Conservation (phyloP, 1,140 invertebrate genomes). For the Bombus terrestris region DNA sequence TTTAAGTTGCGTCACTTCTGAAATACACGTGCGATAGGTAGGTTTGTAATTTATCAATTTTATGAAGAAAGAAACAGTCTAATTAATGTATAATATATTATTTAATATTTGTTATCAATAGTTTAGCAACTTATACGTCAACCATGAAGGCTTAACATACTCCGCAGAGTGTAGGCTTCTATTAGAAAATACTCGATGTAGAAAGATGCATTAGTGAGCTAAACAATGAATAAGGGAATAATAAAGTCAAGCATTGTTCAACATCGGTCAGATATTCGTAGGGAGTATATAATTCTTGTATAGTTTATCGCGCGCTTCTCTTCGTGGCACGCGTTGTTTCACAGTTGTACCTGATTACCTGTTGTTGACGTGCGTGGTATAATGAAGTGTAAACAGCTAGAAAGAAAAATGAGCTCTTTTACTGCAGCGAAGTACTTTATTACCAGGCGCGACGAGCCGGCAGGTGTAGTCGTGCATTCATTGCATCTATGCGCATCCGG, state of each 20-base stretch:
- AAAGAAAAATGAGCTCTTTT: constrained; percentile 73
- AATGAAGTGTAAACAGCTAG: constrained; percentile 76
- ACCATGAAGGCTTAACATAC: not conserved
- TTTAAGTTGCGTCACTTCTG: too few species aligned
- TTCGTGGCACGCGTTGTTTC: constrained; percentile 10
- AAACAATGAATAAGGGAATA: not conserved
- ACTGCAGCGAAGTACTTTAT: constrained; percentile 70
- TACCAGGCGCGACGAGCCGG: constrained; percentile 56
- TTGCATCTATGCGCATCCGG: constrained; percentile 66
- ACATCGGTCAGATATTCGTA: not conserved
- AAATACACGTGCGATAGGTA: too few species aligned
- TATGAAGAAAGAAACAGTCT: not conserved
- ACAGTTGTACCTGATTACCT: constrained; percentile 24
- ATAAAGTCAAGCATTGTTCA: not conserved
- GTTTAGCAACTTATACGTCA: not conserved
- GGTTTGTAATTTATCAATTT: too few species aligned
- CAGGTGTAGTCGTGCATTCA: constrained; percentile 67
- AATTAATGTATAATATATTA: not conserved
- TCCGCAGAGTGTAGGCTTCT: not conserved
- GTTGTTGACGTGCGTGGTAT: constrained; percentile 54
- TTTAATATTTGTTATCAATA: not conserved
- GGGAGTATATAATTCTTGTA: not conserved
- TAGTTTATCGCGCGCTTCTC: not conserved
- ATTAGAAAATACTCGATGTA: not conserved
- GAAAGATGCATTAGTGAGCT: not conserved